Conservation (phyloP, 2,888 invertebrate genomes). For the Autographa pulchrina region DNA sequence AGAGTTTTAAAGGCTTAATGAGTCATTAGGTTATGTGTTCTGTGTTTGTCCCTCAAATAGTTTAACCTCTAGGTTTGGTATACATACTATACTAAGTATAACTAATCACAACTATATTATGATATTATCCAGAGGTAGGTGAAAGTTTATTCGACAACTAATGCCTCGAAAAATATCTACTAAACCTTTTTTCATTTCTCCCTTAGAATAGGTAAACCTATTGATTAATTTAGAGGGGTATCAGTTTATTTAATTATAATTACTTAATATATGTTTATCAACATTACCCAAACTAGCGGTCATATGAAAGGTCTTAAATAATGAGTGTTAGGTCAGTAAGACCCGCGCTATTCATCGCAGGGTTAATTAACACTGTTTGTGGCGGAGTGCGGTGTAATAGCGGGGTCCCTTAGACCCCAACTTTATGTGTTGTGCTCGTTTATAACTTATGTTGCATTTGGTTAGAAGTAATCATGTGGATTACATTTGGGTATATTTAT, state of each 20-base stretch:
- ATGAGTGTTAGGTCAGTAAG: conserved; percentile 30
- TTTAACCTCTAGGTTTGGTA: no score
- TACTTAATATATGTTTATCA: conserved; percentile 12
- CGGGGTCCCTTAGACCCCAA: conserved; percentile 29
- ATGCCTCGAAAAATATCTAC: no score
- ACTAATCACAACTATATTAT: no score
- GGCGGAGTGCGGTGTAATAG: conserved; percentile 44
- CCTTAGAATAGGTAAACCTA: no score
- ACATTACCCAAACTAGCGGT: conserved; percentile 13
- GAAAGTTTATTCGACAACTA: no score
- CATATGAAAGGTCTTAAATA: conserved; percentile 60
- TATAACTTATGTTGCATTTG: conserved; percentile 42
- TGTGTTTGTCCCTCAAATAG: no score
- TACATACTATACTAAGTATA: no score
- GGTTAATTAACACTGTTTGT: conserved; percentile 57
- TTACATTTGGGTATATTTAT: conserved; percentile 30
- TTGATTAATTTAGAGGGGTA: no score
- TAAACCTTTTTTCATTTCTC: no score
- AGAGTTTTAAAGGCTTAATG: neutral
- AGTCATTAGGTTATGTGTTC: neutral
- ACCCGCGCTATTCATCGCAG: conserved; percentile 46
- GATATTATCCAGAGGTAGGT: no score
- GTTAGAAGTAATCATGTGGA: conserved; percentile 43
- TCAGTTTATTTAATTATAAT: conserved; percentile 7
- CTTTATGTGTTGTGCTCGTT: conserved; percentile 49